Evolutionary conservation across 2,888 invertebrate genomes (phyloP), one percentile per base, ranked within the genome.

Genomic region (Saturnia pavonia): DNA sequence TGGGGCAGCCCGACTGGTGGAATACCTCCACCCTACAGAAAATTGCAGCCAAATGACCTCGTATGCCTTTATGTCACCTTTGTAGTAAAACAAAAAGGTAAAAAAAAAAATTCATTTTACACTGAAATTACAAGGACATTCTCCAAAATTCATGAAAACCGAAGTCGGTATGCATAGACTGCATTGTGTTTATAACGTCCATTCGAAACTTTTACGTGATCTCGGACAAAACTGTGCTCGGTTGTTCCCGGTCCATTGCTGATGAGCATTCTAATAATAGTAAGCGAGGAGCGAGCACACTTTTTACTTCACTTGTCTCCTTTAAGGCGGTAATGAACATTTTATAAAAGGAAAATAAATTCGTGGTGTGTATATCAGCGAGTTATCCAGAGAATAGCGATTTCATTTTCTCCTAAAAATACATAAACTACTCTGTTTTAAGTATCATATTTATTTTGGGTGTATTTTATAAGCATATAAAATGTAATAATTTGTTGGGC

Each of bases 251-350:
- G 65, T 40, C 40, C 65, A 65, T 40, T 40, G 65, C n/a, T 65
- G 65, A 65, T 65, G 65, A 65, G 65, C 9, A 40, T 65, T 65
- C 40, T 65, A 40, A 65, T 65, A 65, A 65, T 40, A 65, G 40
- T 65, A 65, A 9, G 65, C 40, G 65, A 65, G 40, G 65, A 40
- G 65, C 19, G 40, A 60, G 57, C 57, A 65, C 1, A 40, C 27
- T 65, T 40, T 40, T 65, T 34, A n/a, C 54, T 68, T 51, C 43
- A 40, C 48, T 68, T 68, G 40, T 68, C 54, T 22, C 57, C 57
- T 68, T 68, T 68, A 54, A 48, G 54, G 34, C 68, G 40, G 40
- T 68, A 68, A 68, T 68, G 54, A 54, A 68, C 68, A 68, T 68
- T 68, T 68, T 68, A 54, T 54, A 68, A 54, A 54, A 68, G 22